These are phyloP conservation scores for Tenthredo notha DNA, from an alignment of 2,888 invertebrate genomes.

Conservation along the genomic window DNA sequence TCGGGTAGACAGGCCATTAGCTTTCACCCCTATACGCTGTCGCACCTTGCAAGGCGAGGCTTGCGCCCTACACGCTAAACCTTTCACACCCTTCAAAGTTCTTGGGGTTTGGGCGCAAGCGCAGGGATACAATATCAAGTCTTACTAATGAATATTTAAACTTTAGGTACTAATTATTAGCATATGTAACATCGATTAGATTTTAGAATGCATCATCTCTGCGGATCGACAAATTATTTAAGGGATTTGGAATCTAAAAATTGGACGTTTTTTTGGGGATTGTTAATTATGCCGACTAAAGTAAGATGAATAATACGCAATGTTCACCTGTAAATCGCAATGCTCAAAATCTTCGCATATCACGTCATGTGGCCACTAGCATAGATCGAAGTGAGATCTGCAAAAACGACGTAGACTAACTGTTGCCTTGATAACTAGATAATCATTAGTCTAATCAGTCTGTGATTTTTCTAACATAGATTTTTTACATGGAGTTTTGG, in stretches of 20 bases:
- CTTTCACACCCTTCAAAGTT: slow-evolving; percentile 52
- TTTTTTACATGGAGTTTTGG: too few species aligned
- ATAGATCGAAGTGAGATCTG: too few species aligned
- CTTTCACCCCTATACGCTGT: slow-evolving; percentile 52
- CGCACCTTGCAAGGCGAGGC: slow-evolving; percentile 36
- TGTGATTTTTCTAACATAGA: too few species aligned
- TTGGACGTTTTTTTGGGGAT: too few species aligned
- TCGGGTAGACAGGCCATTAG: slow-evolving; percentile 58
- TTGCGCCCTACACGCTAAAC: slow-evolving; percentile 49
- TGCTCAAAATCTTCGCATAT: too few species aligned
- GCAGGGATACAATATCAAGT: slow-evolving; percentile 45
- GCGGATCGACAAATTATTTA: neutral
- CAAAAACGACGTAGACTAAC: too few species aligned
- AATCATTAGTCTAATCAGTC: too few species aligned
- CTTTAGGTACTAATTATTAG: slow-evolving; percentile 51
- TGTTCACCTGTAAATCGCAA: too few species aligned
- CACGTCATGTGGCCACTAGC: too few species aligned
- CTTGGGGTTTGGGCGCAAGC: slow-evolving; percentile 48
- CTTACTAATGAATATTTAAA: slow-evolving; percentile 58
- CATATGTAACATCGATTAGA: neutral
- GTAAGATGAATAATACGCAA: too few species aligned
- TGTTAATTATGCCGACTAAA: too few species aligned
- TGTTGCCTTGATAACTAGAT: too few species aligned
- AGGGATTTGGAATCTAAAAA: neutral
- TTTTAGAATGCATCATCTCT: neutral